Percentiles rank a stretch among this genome's conserved stretches.
Conservation (phyloP, 2,888 invertebrate species). For the Stratiomys singularior region DNA sequence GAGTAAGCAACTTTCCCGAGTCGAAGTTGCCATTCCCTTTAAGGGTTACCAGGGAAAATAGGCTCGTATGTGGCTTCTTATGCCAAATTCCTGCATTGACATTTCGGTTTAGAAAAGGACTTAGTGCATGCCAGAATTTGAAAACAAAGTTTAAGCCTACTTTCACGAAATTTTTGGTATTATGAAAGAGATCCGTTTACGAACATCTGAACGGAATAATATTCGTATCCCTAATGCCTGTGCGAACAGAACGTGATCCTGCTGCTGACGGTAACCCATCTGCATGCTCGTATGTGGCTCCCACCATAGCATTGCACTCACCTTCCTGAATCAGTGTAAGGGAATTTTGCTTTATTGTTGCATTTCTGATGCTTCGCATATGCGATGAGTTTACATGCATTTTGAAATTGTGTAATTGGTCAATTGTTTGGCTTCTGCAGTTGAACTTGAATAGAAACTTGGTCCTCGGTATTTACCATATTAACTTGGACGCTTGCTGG, state of each 20-base stretch:
- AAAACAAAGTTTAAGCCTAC: too few species aligned
- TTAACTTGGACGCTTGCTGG: slow-evolving; percentile 24
- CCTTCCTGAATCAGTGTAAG: slow-evolving; percentile 3
- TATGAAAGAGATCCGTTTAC: too few species aligned
- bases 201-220: too few species aligned
- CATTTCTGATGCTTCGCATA: slow-evolving; percentile 41
- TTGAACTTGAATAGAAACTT: slow-evolving; percentile 15
- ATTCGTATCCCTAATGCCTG: too few species aligned
- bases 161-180: too few species aligned
- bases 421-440: slow-evolving; percentile 42
- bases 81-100: not conserved
- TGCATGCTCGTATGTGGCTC: not conserved
- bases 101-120: not conserved
- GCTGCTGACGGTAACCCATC: not conserved
- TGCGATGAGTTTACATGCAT: slow-evolving; percentile 43
- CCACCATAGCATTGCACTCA: not conserved
- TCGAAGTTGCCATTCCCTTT: not conserved
- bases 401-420: slow-evolving; percentile 44
- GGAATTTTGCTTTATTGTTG: slow-evolving; percentile 37
- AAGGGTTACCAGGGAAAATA: not conserved
- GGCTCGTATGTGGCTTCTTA: not conserved
- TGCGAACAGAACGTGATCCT: not conserved
- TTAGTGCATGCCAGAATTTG: too few species aligned
- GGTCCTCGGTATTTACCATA: slow-evolving; percentile 22
- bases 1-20: not conserved